These are phyloP conservation scores for Sphaerophoria taeniata DNA, from an alignment of 2,888 invertebrate genomes.

Conservation along the genomic window DNA sequence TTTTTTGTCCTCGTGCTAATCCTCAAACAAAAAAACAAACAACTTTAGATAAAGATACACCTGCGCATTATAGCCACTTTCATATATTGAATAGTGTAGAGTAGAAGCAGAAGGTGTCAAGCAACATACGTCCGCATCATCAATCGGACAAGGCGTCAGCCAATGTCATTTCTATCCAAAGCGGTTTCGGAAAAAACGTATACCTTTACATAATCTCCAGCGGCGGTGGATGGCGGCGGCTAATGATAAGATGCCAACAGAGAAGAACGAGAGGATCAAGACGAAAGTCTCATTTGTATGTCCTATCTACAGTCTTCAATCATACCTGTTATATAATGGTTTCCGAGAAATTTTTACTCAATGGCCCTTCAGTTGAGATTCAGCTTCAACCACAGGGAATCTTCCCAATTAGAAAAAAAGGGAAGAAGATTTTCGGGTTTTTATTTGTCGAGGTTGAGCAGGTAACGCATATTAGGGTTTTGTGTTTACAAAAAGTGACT, in stretches of 20 bases:
- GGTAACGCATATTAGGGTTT: conserved; percentile 8
- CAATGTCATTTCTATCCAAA: conserved; percentile 44
- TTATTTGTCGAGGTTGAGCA: conserved; percentile 39
- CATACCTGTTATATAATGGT: conserved; percentile 42
- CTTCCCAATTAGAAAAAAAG: conserved; percentile 65
- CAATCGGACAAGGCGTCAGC: conserved; percentile 17
- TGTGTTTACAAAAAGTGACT: conserved; percentile 21
- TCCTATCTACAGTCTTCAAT: not conserved
- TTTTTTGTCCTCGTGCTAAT: conserved; percentile 64
- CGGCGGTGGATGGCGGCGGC: not conserved
- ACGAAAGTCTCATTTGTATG: not conserved
- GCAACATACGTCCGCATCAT: conserved; percentile 37
- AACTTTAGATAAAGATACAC: conserved; percentile 28
- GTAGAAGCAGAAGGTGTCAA: conserved; percentile 49
- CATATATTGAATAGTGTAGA: not conserved
- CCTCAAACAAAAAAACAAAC: conserved; percentile 41
- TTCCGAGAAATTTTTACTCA: conserved; percentile 56
- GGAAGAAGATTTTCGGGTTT: conserved; percentile 69
- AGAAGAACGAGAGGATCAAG: not conserved
- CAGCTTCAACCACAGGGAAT: conserved; percentile 42
- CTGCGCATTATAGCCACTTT: conserved; percentile 35
- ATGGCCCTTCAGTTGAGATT: conserved; percentile 55
- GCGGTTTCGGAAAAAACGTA: conserved; percentile 2
- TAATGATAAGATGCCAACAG: conserved; percentile 11
- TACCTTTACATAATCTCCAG: not conserved